These are phyloP conservation scores for Chelonus insularis DNA, from an alignment of 1,140 invertebrate genomes.

Conservation along the genomic window DNA sequence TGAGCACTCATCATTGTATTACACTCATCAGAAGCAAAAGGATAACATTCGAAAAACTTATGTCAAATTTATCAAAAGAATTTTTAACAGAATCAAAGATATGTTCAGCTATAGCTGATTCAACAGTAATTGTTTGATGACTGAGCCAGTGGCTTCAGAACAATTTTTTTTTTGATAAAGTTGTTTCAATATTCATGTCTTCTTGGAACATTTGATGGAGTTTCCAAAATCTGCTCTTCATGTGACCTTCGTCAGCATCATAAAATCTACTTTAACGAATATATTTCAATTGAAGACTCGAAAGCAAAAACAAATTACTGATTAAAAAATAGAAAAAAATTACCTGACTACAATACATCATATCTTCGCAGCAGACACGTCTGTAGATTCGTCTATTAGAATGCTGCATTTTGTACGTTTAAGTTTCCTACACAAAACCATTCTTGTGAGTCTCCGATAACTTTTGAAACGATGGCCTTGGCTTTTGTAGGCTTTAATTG, in stretches of 20 bases:
- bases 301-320: no score
- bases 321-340: no score
- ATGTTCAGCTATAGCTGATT: conserved; percentile 30
- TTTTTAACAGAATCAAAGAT: conserved; percentile 28
- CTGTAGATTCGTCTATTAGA: conserved; percentile 38
- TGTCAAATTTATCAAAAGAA: conserved; percentile 34
- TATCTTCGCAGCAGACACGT: conserved; percentile 30
- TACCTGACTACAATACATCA: conserved; percentile 33
- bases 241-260: conserved; percentile 10
- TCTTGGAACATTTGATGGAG: conserved; percentile 27
- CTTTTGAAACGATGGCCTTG: conserved; percentile 35
- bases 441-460: conserved; percentile 32
- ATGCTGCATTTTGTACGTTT: conserved; percentile 34
- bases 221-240: conserved; percentile 32
- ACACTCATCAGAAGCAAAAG: conserved; percentile 50
- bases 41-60: conserved; percentile 46
- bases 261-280: no score
- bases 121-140: conserved; percentile 19
- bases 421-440: conserved; percentile 22
- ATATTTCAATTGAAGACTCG: no score
- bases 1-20: conserved; percentile 48
- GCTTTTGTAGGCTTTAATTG: no score
- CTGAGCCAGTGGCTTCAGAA: no score
- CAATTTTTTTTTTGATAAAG: no score
- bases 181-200: no score